These are phyloP conservation scores for Tamias sibiricus DNA, from an alignment of 2,113 vertebrate species.

Conservation along the genomic window DNA sequence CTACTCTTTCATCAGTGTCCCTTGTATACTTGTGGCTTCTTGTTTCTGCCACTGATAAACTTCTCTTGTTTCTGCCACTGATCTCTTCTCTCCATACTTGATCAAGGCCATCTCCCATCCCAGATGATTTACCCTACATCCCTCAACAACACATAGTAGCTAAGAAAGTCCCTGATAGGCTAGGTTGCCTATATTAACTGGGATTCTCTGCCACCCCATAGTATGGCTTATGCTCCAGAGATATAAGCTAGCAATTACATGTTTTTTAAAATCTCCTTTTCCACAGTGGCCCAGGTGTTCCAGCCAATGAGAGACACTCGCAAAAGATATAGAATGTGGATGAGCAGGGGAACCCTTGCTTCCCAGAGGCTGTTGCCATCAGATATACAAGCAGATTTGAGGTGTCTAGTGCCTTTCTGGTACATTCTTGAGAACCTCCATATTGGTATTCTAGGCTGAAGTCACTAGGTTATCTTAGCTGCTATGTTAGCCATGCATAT, in stretches of 20 bases:
- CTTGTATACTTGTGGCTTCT: background rate
- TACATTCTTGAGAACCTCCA: background rate
- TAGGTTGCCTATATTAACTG: background rate
- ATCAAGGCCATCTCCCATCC: background rate
- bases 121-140: background rate
- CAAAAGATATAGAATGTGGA: background rate
- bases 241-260: background rate
- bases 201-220: background rate
- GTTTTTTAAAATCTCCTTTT: background rate
- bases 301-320: background rate
- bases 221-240: background rate
- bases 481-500: background rate
- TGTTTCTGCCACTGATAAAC: background rate
- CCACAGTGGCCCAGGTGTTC: background rate
- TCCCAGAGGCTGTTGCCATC: background rate
- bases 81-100: background rate
- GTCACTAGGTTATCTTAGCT: background rate
- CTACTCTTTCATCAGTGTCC: no score
- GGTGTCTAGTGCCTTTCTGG: rapidly evolving
- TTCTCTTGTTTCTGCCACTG: background rate
- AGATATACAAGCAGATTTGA: background rate
- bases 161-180: background rate
- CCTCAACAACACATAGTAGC: background rate
- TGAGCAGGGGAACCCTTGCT: background rate
- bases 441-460: rapidly evolving